Evolutionary conservation across 1,140 invertebrate species (phyloP), one percentile per base, ranked within the genome.

Genomic region (Tetranychus urticae): DNA sequence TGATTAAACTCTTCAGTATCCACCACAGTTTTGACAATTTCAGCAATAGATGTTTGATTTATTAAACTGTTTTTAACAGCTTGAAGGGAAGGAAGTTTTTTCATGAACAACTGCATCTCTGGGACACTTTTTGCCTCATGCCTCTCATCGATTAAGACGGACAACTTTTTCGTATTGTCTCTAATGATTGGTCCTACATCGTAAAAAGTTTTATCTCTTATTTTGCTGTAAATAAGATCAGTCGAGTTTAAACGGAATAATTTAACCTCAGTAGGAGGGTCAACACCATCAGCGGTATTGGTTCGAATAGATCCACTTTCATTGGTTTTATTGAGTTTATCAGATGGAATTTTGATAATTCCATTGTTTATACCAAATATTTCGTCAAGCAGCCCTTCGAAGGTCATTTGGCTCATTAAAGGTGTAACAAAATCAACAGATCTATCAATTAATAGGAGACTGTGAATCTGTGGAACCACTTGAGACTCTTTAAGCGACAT

Each of bases 331-430:
- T 79, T 74, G 70, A 94, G 91, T 70, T 84, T 87, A 65, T 86
- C 81, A 1, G 82, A 80, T 39, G 90, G 88, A 64, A 96, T 78
- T 63, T 83, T 80, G 0, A 87, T 84, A 61, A 83, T 84, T 82
- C 81, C 81, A 65, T 79, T 79, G 68, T 78, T 76, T 55, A 86
- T 82, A 39, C 79, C 79, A 74, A 83, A 90, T 65, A 87, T 79
- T 75, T 89, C 86, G 76, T 94, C 94, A 66, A 98, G 89, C 12
- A 97, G 75, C 23, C 92, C 94, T 75, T 97, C 92, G 70, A 97
- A 98, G 0, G 92, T 97, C 23, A 97, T 77, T 68, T 98, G 94
- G 0, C 88, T 94, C 1, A 88, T 81, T 63, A 98, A 73, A 3
- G 91, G 87, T 42, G 88, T 88, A 6, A 97, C 77, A 57, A 94